These are phyloP conservation scores for human DNA, from an alignment of 2,113 vertebrate species.

Conservation along the genomic window DNA sequence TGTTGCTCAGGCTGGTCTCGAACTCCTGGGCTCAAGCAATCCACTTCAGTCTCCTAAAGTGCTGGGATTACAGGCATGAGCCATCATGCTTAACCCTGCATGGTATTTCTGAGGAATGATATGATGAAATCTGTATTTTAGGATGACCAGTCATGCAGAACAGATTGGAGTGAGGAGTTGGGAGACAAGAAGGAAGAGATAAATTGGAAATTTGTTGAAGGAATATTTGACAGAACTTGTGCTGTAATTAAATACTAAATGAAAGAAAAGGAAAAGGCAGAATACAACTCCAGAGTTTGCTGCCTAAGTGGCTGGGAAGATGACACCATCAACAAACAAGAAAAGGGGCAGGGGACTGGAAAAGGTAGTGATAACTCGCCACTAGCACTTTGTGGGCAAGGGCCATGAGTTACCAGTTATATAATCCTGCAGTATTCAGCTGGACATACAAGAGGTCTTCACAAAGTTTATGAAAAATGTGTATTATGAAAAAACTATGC, in stretches of 20 bases:
- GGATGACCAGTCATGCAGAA: background rate
- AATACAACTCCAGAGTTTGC: background rate
- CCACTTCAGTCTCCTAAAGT: too few relatives aligned
- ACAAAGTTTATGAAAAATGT: too few relatives aligned
- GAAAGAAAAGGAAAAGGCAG: constrained; percentile 11
- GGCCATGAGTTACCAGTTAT: background rate
- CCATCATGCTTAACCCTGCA: background rate
- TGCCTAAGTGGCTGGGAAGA: background rate
- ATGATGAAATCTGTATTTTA: background rate
- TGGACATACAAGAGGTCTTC: background rate
- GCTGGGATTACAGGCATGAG: too few relatives aligned
- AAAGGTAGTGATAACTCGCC: background rate
- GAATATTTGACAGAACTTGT: background rate
- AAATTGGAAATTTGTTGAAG: background rate
- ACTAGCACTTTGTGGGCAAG: background rate
- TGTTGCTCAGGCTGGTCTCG: too few relatives aligned
- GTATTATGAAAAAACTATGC: too few relatives aligned
- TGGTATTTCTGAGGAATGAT: background rate
- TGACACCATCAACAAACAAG: background rate
- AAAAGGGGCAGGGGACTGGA: background rate
- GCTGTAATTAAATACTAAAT: background rate
- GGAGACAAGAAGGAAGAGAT: background rate
- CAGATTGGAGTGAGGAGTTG: background rate
- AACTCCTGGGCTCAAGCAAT: too few relatives aligned
- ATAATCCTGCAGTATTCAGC: background rate